Evolutionary conservation across 2,113 vertebrate species (phyloP).

Genomic region (Psilopsiagon aymara): DNA sequence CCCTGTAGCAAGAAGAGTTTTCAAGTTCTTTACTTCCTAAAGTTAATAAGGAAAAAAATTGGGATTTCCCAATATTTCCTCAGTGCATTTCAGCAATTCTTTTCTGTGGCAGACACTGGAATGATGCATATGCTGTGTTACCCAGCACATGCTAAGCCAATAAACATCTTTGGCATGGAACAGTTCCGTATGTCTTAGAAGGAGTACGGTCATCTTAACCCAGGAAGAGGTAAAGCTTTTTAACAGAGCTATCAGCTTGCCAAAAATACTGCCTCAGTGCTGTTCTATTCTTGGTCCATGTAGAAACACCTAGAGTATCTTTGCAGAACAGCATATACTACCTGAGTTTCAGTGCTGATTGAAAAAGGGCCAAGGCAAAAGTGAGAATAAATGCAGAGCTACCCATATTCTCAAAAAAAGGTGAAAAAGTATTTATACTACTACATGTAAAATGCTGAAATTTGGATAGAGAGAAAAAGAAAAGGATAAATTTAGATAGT

Average conservation of each 20-base stretch:
- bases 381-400: background rate
- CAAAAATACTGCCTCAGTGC: background rate
- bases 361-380: background rate
- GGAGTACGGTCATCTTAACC: background rate
- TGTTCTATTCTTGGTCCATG: background rate
- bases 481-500: background rate
- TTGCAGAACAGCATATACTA: background rate
- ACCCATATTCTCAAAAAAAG: background rate
- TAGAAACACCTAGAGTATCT: background rate
- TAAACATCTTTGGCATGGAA: background rate
- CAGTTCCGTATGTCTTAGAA: background rate
- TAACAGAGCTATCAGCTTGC: background rate
- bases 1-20: background rate
- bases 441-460: background rate
- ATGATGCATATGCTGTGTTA: background rate
- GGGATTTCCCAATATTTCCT: background rate
- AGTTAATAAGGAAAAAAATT: background rate
- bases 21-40: background rate
- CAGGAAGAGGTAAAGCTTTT: background rate
- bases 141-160: background rate
- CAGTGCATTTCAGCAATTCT: background rate
- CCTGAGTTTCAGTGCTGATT: background rate
- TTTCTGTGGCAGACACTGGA: background rate
- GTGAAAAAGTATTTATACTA: background rate
- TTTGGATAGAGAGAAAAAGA: background rate